Evolutionary conservation across 2,797 vertebrate genomes (phyloP).

Genomic region (Cirrhinus molitorella): DNA sequence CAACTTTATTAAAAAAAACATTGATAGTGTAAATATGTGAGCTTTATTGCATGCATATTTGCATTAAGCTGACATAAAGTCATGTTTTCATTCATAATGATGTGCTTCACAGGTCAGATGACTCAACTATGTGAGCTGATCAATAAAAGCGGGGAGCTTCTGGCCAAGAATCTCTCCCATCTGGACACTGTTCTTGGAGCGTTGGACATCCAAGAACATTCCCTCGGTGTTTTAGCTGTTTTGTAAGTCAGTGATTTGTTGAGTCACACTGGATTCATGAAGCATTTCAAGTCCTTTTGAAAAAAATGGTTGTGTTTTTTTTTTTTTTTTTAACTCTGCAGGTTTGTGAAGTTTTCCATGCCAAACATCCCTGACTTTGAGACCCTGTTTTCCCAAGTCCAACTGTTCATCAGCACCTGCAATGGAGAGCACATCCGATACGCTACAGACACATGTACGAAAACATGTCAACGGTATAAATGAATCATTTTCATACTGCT

Average conservation of each 20-base stretch:
- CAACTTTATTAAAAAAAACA: no score
- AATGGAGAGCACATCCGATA: conserved; percentile 99
- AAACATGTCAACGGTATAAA: neutral
- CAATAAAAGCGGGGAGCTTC: conserved; percentile 98
- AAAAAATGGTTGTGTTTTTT: conserved; percentile 5
- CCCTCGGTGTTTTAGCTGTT: conserved; percentile 95
- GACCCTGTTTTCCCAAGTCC: conserved; percentile 98
- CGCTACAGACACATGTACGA: conserved; percentile 98
- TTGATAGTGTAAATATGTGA: no score
- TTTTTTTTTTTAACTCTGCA: conserved; percentile 63
- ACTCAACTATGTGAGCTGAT: conserved; percentile 99
- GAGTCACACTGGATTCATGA: neutral
- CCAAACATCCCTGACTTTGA: conserved; percentile 99
- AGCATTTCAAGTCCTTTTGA: neutral
- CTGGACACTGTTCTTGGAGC: conserved; percentile 98
- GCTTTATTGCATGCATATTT: neutral
- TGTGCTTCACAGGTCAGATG: conserved; percentile 90
- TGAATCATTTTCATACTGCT: neutral
- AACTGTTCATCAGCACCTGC: conserved; percentile 99
- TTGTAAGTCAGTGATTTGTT: conserved; percentile 85
- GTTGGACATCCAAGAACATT: conserved; percentile 98
- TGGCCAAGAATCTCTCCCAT: conserved; percentile 98
- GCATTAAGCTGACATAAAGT: neutral
- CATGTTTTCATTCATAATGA: neutral
- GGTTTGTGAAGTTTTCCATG: conserved; percentile 99